phyloP scores from a whole-genome alignment of 2,888 invertebrate genomes.

The Aspidiotus rigidus region DNA sequence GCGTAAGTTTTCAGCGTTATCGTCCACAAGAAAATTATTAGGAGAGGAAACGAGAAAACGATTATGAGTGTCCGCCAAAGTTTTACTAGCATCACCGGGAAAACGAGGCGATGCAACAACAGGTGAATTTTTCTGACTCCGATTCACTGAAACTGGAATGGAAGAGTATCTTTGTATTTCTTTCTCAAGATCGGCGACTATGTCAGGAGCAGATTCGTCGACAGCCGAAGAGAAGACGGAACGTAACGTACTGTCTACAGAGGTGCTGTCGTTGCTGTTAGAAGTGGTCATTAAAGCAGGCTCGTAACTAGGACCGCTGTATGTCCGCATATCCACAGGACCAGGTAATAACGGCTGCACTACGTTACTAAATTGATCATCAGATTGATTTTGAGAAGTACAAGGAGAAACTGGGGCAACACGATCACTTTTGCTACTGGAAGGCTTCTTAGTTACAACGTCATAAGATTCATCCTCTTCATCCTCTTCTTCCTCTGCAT shows the following conservation, averaged over 20 bases:
- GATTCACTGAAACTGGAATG: background rate
- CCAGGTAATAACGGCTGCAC: conserved; percentile 57
- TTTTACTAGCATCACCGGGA: background rate
- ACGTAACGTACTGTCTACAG: background rate
- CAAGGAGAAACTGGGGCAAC: background rate
- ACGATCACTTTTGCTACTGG: background rate
- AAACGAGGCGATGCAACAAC: conserved; percentile 6
- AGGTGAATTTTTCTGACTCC: background rate
- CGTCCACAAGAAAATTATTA: conserved; percentile 10
- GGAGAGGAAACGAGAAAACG: background rate
- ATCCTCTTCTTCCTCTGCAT: conserved; percentile 10
- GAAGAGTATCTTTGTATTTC: conserved; percentile 50
- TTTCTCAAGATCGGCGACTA: conserved; percentile 70
- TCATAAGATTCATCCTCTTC: background rate
- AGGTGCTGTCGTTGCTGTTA: conserved; percentile 43
- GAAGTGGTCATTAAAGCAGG: conserved; percentile 49
- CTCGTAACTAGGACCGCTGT: conserved; percentile 47
- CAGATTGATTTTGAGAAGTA: conserved; percentile 15
- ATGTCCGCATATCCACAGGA: conserved; percentile 83
- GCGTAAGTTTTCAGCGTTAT: background rate
- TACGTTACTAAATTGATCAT: conserved; percentile 13
- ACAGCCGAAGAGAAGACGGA: background rate
- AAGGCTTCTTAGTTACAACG: background rate
- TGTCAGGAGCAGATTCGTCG: conserved; percentile 50
- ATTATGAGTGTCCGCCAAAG: background rate